Evolutionary conservation across 2,888 invertebrate genomes (phyloP).

Genomic region (Aporophyla nigra): DNA sequence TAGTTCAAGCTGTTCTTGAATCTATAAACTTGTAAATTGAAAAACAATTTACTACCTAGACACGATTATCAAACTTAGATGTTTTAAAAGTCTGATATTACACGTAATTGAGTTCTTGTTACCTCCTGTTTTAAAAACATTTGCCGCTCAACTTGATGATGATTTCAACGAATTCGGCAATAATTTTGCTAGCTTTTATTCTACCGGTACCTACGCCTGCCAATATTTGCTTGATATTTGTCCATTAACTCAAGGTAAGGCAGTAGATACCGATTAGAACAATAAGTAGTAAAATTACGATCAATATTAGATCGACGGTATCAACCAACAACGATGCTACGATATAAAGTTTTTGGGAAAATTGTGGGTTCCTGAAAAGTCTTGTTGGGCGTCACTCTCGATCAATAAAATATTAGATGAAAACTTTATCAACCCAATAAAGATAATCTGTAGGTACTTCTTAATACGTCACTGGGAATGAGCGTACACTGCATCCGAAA

Average conservation of each 20-base stretch:
- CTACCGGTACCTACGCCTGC: neutral
- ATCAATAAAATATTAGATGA: conserved; percentile 11
- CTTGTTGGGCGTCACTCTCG: neutral
- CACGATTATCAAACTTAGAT: conserved; percentile 17
- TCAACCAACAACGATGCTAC: neutral
- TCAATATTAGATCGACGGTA: neutral
- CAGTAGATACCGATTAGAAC: neutral
- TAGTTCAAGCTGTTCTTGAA: conserved; percentile 4
- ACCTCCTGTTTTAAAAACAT: conserved; percentile 18
- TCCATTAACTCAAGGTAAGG: neutral
- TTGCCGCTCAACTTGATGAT: neutral
- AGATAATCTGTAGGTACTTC: conserved; percentile 20
- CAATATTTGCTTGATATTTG: neutral
- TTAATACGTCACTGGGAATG: conserved; percentile 31
- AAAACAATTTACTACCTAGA: conserved; percentile 19
- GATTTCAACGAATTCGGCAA: neutral
- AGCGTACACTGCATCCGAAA: conserved; percentile 32
- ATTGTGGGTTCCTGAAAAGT: neutral
- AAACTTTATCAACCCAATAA: conserved; percentile 1
- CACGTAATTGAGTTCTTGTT: conserved; percentile 12
- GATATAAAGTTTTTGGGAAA: neutral
- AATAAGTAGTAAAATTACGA: conserved; percentile 7
- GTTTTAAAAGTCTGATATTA: conserved; percentile 20
- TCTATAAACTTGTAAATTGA: conserved; percentile 29
- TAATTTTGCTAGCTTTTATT: neutral